Base-by-base conservation (phyloP, 2,888 invertebrate species). In the Cybosia mesomella region DNA sequence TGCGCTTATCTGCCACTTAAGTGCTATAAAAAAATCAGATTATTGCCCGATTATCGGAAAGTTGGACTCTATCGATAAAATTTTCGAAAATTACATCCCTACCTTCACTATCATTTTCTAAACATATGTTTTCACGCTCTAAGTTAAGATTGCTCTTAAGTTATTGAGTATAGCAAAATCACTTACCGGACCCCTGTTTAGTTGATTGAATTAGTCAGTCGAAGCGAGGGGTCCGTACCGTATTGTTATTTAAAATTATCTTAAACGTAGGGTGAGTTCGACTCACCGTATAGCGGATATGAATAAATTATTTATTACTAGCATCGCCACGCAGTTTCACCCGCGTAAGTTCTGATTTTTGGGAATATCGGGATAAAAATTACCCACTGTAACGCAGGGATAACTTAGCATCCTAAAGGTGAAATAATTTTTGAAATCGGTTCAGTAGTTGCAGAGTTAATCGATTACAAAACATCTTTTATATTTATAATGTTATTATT, bases 91-190 rank as follows among this genome's bases (percentile, higher is more conserved):
- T 5, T 62, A 62, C 74, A 63, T 69, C 79, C 60, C 81, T 75
- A 75, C n/a, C 24, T 22, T 0, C 15, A 43, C n/a, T n/a, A 59
- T 18, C 58, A 70, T 75, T 71, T 73, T 75, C 71, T 71, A 79
- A 84, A 81, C 85, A 85, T 83, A 81, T 85, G 85, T 85, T 81
- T 84, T 81, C 78, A 80, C 81, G 81, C 77, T 79, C 65, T 70
- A 72, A 72, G 67, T 73, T 68, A 68, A 82, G 83, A 83, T 83
- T 75, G 75, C 75, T 78, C 79, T 77, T 80, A 79, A 76, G 62
- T 75, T 83, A 82, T 81, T 77, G 79, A 79, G 58, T 71, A 64
- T 71, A 72, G 67, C 68, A 68, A 32, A 70, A 54, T 65, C 58
- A 67, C 62, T 65, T 67, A 66, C 55, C 61, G 58, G 39, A 39